Percentiles rank a stretch among this genome's conserved stretches.
phyloP scores from a whole-genome alignment of 1,140 invertebrate species.

The Eumaeus atala region DNA sequence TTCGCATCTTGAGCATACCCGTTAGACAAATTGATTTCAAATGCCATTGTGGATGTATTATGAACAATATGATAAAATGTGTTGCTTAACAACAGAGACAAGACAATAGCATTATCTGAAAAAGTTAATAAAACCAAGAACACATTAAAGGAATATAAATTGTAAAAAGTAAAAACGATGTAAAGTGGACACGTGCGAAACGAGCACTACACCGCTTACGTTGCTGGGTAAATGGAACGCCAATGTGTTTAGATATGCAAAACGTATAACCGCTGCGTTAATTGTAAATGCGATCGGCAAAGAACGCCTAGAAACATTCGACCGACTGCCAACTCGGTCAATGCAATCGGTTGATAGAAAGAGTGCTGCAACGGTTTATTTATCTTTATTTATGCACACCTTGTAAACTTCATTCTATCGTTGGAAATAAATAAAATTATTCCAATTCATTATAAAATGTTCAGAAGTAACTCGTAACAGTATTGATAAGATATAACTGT shows the following conservation, averaged over 20 bases:
- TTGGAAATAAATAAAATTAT: neutral
- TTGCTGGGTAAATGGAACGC: slow-evolving; percentile 35
- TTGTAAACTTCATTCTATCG: slow-evolving; percentile 10
- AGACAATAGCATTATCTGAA: neutral
- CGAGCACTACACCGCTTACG: too few species aligned
- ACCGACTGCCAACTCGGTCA: slow-evolving; percentile 47
- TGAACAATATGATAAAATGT: too few species aligned
- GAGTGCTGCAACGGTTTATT: slow-evolving; percentile 23
- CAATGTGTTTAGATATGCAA: slow-evolving; percentile 43
- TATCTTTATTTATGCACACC: slow-evolving; percentile 22
- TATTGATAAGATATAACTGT: too few species aligned
- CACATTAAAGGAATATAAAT: too few species aligned
- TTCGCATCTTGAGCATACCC: slow-evolving; percentile 51
- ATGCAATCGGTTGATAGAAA: slow-evolving; percentile 39
- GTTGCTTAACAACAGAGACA: slow-evolving; percentile 2
- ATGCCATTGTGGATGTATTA: slow-evolving; percentile 11
- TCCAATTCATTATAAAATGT: too few species aligned
- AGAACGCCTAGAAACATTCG: slow-evolving; percentile 30
- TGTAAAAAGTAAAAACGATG: too few species aligned
- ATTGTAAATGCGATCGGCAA: slow-evolving; percentile 40
- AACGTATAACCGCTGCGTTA: slow-evolving; percentile 42
- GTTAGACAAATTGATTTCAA: slow-evolving; percentile 28
- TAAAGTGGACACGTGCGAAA: too few species aligned
- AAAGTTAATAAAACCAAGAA: neutral
- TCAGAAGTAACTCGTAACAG: too few species aligned